phyloP scores from a whole-genome alignment of 1,140 invertebrate genomes.

The Cotesia glomerata region DNA sequence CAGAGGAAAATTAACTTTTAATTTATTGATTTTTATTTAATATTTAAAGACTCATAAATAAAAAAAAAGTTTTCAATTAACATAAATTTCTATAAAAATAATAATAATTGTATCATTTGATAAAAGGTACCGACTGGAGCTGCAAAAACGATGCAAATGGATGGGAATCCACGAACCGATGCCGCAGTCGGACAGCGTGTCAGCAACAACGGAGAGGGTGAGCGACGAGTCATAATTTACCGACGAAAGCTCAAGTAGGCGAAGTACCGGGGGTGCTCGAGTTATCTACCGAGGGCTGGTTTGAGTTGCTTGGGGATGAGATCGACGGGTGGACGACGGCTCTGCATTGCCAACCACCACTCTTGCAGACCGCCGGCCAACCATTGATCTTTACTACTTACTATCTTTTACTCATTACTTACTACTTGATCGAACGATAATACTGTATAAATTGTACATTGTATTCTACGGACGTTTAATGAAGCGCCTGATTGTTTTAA shows the following conservation, averaged over 20 bases:
- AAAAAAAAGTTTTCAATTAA: too few species aligned
- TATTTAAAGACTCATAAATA: too few species aligned
- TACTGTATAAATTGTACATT: too few species aligned
- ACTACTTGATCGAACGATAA: too few species aligned
- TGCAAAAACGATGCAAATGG: constrained; percentile 75
- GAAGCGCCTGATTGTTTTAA: too few species aligned
- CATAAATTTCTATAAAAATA: too few species aligned
- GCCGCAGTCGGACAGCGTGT: constrained; percentile 40
- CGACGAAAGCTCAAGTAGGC: neutral
- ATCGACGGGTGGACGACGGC: neutral
- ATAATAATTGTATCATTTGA: too few species aligned
- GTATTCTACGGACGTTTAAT: too few species aligned
- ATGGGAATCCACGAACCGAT: constrained; percentile 69
- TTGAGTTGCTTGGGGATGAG: neutral
- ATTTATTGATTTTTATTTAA: too few species aligned
- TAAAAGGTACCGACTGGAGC: constrained; percentile 66
- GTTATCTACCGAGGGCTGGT: neutral
- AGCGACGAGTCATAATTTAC: constrained; percentile 53
- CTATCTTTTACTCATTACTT: too few species aligned
- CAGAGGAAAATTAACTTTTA: too few species aligned
- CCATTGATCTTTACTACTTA: neutral
- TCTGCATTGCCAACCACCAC: constrained; percentile 44
- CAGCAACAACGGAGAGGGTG: constrained; percentile 52
- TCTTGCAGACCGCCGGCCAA: constrained; percentile 24
- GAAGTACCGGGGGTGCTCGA: too few species aligned